Conservation (phyloP, 2,113 vertebrate species). For the Thamnophis sirtalis region DNA sequence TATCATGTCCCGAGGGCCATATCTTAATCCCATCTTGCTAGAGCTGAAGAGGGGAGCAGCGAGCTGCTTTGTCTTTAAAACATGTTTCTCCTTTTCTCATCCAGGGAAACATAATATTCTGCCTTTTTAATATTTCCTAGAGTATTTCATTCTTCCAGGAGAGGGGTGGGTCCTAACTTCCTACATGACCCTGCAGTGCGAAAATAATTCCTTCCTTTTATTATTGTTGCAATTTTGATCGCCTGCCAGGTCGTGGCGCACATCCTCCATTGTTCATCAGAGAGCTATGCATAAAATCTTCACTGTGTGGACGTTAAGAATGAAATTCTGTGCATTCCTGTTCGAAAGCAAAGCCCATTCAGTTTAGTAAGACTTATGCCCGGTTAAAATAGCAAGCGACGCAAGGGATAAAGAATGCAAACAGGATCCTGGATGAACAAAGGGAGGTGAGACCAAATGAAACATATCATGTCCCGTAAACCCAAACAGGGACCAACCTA, state of each 20-base stretch:
- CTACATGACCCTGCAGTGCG: not conserved
- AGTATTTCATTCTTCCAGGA: too few species aligned
- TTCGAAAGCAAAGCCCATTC: not conserved
- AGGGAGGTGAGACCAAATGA: not conserved
- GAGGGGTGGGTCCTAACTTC: too few species aligned
- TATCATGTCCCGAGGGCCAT: too few species aligned
- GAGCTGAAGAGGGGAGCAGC: too few species aligned
- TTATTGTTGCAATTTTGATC: not conserved
- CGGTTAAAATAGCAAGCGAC: not conserved
- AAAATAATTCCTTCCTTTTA: not conserved
- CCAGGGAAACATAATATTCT: too few species aligned
- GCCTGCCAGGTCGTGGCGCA: not conserved
- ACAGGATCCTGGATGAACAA: not conserved
- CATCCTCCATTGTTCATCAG: not conserved
- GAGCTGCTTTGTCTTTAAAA: too few species aligned
- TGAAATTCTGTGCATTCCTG: not conserved
- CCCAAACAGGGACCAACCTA: not conserved
- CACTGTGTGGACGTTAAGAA: not conserved
- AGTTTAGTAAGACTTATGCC: not conserved
- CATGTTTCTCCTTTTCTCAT: too few species aligned
- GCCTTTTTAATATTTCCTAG: too few species aligned
- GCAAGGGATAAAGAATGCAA: not conserved
- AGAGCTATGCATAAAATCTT: not conserved
- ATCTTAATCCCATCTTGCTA: too few species aligned
- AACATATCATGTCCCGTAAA: not conserved